Conservation (phyloP, 2,888 invertebrate species). For the Drosophila leonis region DNA sequence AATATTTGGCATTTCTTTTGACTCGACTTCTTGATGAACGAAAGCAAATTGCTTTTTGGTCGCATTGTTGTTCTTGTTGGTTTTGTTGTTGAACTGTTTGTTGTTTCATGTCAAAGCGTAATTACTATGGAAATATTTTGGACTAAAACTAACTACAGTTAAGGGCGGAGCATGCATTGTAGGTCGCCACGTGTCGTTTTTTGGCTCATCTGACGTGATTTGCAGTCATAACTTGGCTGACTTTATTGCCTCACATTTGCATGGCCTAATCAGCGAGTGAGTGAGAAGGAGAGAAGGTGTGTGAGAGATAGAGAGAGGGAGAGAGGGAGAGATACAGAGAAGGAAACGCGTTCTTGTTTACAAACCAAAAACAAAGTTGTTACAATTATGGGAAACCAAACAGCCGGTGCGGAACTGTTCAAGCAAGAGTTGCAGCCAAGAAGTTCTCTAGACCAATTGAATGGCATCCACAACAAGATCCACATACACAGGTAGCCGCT, state of each 20-base stretch:
- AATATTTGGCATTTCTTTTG: constrained; percentile 57
- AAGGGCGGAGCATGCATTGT: constrained; percentile 41
- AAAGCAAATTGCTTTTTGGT: constrained; percentile 48
- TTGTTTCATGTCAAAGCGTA: constrained; percentile 73
- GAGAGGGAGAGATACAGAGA: neutral
- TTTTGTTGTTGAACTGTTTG: constrained; percentile 33
- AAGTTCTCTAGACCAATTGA: neutral
- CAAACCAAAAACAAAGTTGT: constrained; percentile 70
- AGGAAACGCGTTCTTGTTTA: constrained; percentile 64
- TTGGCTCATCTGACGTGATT: constrained; percentile 68
- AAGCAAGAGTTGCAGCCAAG: neutral
- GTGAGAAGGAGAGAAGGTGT: neutral
- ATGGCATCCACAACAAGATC: constrained; percentile 30
- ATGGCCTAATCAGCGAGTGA: constrained; percentile 58
- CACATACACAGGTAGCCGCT: constrained; percentile 53
- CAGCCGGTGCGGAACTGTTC: constrained; percentile 15
- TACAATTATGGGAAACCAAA: constrained; percentile 46
- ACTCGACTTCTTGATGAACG: constrained; percentile 12
- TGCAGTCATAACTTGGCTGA: constrained; percentile 68
- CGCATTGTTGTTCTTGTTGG: constrained; percentile 24
- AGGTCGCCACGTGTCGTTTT: constrained; percentile 66
- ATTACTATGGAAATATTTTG: constrained; percentile 68
- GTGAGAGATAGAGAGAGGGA: neutral
- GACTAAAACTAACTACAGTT: constrained; percentile 28
- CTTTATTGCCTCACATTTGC: constrained; percentile 66